These are phyloP conservation scores for Ophioninae sp. DNA, from an alignment of 2,888 invertebrate species.

Conservation along the genomic window DNA sequence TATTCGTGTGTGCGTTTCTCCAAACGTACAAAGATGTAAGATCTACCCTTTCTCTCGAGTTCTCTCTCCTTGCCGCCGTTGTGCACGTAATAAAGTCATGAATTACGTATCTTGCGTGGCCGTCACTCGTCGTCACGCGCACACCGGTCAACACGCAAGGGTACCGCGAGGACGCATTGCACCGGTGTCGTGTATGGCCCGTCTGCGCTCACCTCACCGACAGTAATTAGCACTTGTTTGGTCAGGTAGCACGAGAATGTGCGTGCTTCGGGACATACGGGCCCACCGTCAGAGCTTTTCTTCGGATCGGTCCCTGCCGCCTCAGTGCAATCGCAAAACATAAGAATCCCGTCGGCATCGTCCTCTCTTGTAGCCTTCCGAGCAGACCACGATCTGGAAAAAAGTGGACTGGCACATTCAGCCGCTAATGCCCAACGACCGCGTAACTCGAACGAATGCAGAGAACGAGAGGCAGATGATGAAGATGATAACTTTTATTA, in stretches of 20 bases:
- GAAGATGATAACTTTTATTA: neutral
- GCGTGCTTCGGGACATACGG: slow-evolving; percentile 60
- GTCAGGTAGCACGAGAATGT: slow-evolving; percentile 64
- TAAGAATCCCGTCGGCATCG: neutral
- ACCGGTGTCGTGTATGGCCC: slow-evolving; percentile 7
- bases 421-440: slow-evolving; percentile 46
- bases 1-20: slow-evolving; percentile 10
- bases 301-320: slow-evolving; percentile 19
- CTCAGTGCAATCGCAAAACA: slow-evolving; percentile 47
- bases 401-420: slow-evolving; percentile 44
- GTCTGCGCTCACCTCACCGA: slow-evolving; percentile 61
- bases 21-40: slow-evolving; percentile 41
- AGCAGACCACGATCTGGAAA: slow-evolving; percentile 5
- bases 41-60: slow-evolving; percentile 18
- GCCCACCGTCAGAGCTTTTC: slow-evolving; percentile 58
- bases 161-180: slow-evolving; percentile 18
- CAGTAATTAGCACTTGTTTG: slow-evolving; percentile 68
- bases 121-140: slow-evolving; percentile 65
- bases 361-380: slow-evolving; percentile 25
- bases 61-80: slow-evolving; percentile 41
- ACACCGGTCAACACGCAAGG: slow-evolving; percentile 29
- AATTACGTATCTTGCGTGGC: slow-evolving; percentile 67
- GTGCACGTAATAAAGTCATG: slow-evolving; percentile 68
- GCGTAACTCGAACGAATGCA: neutral
- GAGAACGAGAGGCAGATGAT: neutral